Evolutionary conservation across 2,113 vertebrate species (phyloP).

Genomic region (Prolemur simus): DNA sequence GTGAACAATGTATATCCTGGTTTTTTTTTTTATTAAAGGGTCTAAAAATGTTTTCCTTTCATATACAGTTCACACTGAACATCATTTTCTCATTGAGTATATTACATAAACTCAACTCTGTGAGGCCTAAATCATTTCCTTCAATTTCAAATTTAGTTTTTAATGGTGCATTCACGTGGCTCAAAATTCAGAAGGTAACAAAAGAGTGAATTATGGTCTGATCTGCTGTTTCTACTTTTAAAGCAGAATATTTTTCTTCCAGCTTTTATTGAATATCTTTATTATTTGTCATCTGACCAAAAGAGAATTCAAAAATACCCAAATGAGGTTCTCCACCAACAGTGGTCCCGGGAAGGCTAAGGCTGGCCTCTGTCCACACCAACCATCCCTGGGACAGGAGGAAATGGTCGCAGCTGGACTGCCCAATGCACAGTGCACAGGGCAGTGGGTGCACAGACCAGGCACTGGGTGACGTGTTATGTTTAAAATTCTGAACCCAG

Average conservation of each 20-base stretch:
- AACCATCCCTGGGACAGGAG: rapidly evolving
- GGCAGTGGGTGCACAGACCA: rapidly evolving
- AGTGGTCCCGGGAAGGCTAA: rapidly evolving
- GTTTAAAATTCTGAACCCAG: background rate
- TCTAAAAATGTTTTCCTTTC: background rate
- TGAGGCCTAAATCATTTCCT: background rate
- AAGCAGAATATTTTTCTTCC: background rate
- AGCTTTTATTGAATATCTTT: background rate
- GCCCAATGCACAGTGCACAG: background rate
- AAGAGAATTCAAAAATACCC: background rate
- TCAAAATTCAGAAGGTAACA: background rate
- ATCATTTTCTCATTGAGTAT: background rate
- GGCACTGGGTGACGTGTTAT: rapidly evolving
- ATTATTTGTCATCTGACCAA: background rate
- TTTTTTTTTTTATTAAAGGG: background rate
- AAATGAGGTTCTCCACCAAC: background rate
- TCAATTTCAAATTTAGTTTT: background rate
- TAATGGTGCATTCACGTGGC: background rate
- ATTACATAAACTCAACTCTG: background rate
- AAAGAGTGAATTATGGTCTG: background rate
- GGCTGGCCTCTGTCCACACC: no score
- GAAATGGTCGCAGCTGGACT: rapidly evolving
- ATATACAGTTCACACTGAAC: background rate
- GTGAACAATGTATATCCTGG: background rate
- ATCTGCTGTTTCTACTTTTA: background rate